Evolutionary conservation across 2,797 vertebrate genomes (phyloP), one percentile per base, ranked within the genome.

Genomic region (Enteromius radiatus): DNA sequence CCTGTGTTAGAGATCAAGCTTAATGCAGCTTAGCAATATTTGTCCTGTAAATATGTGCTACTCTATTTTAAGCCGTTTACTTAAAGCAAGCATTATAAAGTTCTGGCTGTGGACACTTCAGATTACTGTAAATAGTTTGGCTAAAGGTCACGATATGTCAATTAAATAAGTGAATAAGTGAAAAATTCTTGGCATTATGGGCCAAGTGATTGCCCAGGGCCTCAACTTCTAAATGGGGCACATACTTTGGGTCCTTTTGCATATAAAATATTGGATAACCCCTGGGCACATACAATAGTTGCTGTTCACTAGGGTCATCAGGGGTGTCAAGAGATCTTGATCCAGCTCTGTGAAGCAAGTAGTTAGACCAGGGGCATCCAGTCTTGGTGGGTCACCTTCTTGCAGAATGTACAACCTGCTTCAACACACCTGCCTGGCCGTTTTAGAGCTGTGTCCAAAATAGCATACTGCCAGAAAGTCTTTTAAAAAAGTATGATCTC

Each of bases 1-100:
- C 74, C 81, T 61, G 52, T 76, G 23, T 38, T n/a, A 65, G 41
- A 64, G 74, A 83, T 77, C 64, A 83, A 77, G 38, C 31, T 64
- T 74, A 64, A 49, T 64, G 19, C 69, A 74, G 43, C 15, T 73
- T 38, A 49, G 69, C 43, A 81, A 52, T 64, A 41, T 65, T 82
- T 82, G 47, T 82, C 71, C 47, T 82, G 73, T 68, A 68, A 74
- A 82, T 64, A 74, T 74, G 28, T 19, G 43, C 31, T 52, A 36
- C 14, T 36, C 28, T 63, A 61, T 80, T 80, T 73, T 73, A 73
- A 73, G 41, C 14, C 0, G 1, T 78, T 52, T 49, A 54, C 63
- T 52, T 23, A 10, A 71, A 80, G 23, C 26, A 61, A 36, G 28
- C 33, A 47, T 49, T 36, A 81, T 36, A 19, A 28, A 49, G 31